Evolutionary conservation across 2,797 vertebrate species (phyloP).

Genomic region (Hapalemur alaotrensis): DNA sequence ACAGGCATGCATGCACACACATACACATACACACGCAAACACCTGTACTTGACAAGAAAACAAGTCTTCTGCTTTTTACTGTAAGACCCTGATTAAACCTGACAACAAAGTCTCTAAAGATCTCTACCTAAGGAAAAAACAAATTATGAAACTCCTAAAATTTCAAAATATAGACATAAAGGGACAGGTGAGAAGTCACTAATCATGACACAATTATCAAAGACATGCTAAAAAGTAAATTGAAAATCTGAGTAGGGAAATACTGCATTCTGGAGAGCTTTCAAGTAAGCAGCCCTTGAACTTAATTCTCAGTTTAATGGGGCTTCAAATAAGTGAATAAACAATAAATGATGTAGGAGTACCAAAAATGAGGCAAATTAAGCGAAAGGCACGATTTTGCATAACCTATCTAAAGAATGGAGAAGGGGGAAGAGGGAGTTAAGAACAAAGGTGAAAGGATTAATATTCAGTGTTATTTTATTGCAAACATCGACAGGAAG

Average conservation of each 20-base stretch:
- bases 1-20: not conserved
- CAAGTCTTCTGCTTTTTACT: not conserved
- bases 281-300: slow-evolving; percentile 58
- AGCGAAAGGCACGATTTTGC: slow-evolving; percentile 30
- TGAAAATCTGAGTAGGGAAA: slow-evolving; percentile 8
- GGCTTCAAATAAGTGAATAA: slow-evolving; percentile 67
- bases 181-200: not conserved
- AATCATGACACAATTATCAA: slow-evolving; percentile 38
- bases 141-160: not conserved
- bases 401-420: slow-evolving; percentile 39
- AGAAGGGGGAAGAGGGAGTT: slow-evolving; percentile 54
- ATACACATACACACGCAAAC: not conserved
- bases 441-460: slow-evolving; percentile 68
- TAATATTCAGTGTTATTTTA: slow-evolving; percentile 81
- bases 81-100: not conserved
- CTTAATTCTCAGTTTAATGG: slow-evolving; percentile 69
- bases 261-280: slow-evolving; percentile 10
- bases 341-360: slow-evolving; percentile 55
- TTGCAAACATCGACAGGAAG: slow-evolving; percentile 76
- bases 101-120: not conserved
- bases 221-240: slow-evolving; percentile 12
- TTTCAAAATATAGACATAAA: not conserved
- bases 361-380: slow-evolving; percentile 58
- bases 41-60: not conserved
- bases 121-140: not conserved